Evolutionary conservation across 2,888 invertebrate species (phyloP), one percentile per base, ranked within the genome.

Genomic region (Bibio marci): DNA sequence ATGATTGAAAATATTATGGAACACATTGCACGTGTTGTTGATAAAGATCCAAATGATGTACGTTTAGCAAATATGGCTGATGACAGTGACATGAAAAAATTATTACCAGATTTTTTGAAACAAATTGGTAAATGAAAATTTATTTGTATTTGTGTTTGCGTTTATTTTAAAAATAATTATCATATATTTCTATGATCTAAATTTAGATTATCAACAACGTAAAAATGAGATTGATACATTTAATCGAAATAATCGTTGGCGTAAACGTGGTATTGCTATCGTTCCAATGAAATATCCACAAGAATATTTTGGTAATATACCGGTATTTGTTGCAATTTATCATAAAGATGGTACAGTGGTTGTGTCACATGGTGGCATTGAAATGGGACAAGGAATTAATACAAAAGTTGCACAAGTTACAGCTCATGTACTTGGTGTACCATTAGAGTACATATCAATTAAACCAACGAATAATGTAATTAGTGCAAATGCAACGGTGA

Each of bases 351-450:
- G 75, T 2, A 71, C 74, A 1, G 78, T 88, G 2, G 66, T 73
- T 1, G 62, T 87, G 7, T 62, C 70, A 2, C 81, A 82, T 47
- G 77, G 77, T 12, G 81, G 79, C 2, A 63, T 78, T 22, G 81
- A 82, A 64, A 71, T 77, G 51, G 88, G 88, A 0, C 88, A 88
- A 63, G 87, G 87, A 10, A 67, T 82, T 35, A 74, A 71, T 44
- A 80, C 80, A 0, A 80, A 80, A 64, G 71, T 66, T 2, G 73
- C 76, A 8, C 83, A 83, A 66, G 77, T 82, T 0, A 78, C 73
- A 41, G 83, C 81, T 0, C 70, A 77, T 45, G 65, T 65, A 4
- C 59, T 88, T 12, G 76, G 75, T 2, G 72, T 86, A 45, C 70
- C 77, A 2, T 44, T 86, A 37, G 70, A 73, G 1, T 66, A 70